These are phyloP conservation scores for Philonicus albiceps DNA, from an alignment of 2,888 invertebrate genomes.

Conservation along the genomic window DNA sequence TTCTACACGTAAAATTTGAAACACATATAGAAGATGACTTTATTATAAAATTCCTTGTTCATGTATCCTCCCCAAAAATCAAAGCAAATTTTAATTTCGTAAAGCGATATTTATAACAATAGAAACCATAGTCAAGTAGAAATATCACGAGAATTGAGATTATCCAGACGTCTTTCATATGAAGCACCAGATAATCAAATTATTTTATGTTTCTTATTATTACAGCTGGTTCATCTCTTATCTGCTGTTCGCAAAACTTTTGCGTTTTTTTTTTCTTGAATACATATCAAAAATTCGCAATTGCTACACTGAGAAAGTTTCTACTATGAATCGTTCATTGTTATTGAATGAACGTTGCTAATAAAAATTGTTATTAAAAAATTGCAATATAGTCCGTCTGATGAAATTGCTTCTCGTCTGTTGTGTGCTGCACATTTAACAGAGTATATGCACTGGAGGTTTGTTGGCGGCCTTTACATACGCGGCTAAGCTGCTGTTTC, in stretches of 20 bases:
- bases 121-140: too few relatives aligned
- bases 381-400: not conserved
- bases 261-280: not conserved
- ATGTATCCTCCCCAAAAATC: too few relatives aligned
- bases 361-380: not conserved
- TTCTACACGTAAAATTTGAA: too few relatives aligned
- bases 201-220: too few relatives aligned
- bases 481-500: not conserved
- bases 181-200: too few relatives aligned
- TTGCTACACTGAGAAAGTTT: not conserved
- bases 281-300: not conserved
- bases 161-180: too few relatives aligned
- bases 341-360: not conserved
- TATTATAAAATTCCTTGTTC: too few relatives aligned
- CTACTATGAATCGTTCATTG: not conserved
- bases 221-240: too few relatives aligned
- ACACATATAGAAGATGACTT: too few relatives aligned
- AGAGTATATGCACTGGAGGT: not conserved
- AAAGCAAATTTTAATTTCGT: too few relatives aligned
- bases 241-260: not conserved
- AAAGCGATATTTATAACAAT: too few relatives aligned
- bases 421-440: not conserved
- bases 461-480: not conserved
- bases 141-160: too few relatives aligned
- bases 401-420: not conserved